Base-by-base conservation (phyloP, 2,113 vertebrate species). In the Dromaius novaehollandiae region DNA sequence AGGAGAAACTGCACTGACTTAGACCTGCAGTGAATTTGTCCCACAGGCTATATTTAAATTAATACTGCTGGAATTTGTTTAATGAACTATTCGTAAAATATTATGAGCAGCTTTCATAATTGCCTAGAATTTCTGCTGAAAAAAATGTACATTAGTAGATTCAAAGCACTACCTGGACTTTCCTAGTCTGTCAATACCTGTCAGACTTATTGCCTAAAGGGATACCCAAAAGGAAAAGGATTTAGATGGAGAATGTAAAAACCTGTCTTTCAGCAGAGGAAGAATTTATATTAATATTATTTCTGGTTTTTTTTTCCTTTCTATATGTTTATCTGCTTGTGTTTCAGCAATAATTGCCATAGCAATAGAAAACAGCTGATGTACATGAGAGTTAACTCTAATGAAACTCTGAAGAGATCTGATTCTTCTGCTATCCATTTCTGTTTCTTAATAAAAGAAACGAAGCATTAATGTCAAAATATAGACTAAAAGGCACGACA, bases 11-110 rank as follows among this genome's bases (percentile, higher is more conserved):
- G 24, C 13, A 42, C 40, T 83, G 60, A 42, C 28, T 92, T 86
- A 63, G 48, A 83, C 22, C 14, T 74, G 40, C 44, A 74, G 34
- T 53, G 63, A 90, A 82, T 93, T 46, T 80, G 16, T 82, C 78
- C 60, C 79, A 66, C 13, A 46, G 34, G 40, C 79, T 22, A 74
- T 51, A 66, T 88, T 92, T 74, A 86, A 83, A 95, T 95, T 80
- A 95, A 87, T 95, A 89, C 56, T 89, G 6, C 4, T 88, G n/a
- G 42, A 77, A 7, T 82, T 76, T 88, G 28, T 90, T 92, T 40
- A 92, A 93, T 88, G 50, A 96, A 50, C 78, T 88, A 70, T 85
- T 93, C 68, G 83, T 91, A 86, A 93, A 96, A 77, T 88, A 1
- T 68, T 94, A 93, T 88, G 34, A 95, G 48, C 8, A 55, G 28